Base-by-base conservation (phyloP, 2,113 vertebrate species). In the Plectropomus leopardus region DNA sequence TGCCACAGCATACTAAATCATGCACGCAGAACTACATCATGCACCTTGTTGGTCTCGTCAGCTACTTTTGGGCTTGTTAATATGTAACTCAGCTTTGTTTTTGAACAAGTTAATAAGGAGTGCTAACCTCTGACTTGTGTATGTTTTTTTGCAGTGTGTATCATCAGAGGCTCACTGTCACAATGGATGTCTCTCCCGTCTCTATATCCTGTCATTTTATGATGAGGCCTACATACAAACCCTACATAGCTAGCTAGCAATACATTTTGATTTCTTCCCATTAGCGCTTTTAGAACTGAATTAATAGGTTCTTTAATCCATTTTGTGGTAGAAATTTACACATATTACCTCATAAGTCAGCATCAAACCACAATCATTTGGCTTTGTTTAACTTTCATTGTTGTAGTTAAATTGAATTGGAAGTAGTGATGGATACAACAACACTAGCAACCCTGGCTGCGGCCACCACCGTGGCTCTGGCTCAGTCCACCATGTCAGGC, bases 121-220 rank as follows among this genome's bases (percentile, higher is more conserved):
- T 5, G 45, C 36, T 60, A 63, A 48, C 61, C 47, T 53, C 34
- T 72, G 34, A 82, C 47, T 36, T 10, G 1, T 67, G 10, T 65
- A 0, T 72, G n/a, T 86, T 32, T 89, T 72, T 83, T 87, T 84
- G 9, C 95, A 97, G 97, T 90, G 95, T 95, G 94, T 88, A 90
- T 92, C 90, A 77, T 83, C 84, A 32, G 72, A 82, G 78, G 59
- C 76, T 89, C 42, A 32, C 84, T 26, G 36, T 84, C 93, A 93
- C 85, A 83, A 98, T 98, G 97, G 95, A 91, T 76, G 57, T 86
- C 82, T 34, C 71, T 65, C 68, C 57, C 32, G 19, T 47, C 42
- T 85, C 69, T 82, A 19, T 89, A 94, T 83, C 5, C 28, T 68
- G 58, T 79, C 75, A 84, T 82, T 89, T 84, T 89, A 94, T 78